Base-by-base conservation (phyloP, 2,888 invertebrate genomes). In the Philaethria dido region DNA sequence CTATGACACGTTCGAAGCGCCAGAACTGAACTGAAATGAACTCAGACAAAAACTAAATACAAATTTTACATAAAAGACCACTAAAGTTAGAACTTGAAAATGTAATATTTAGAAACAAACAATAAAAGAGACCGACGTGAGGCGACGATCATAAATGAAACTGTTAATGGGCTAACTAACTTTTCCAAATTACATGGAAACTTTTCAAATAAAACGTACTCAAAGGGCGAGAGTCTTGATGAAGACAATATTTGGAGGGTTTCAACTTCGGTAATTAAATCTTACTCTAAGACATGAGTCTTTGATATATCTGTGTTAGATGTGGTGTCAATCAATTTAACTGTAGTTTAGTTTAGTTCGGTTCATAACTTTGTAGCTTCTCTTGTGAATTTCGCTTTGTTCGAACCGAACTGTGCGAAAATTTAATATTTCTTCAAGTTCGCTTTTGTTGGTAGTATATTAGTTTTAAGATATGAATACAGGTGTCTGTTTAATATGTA, bases 121-220 rank as follows among this genome's bases (percentile, higher is more conserved):
- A 48, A 59, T 47, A 48, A 57, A 33, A 57, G 5, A 33, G 45
- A 59, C 39, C 64, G 48, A 63, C 62, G 62, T 63, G 69, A 69
- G 69, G 69, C 62, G 66, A 69, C 66, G 80, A 80, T 82, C 82
- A 78, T 75, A 76, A 76, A 74, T 70, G 79, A 78, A 82, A 83
- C 83, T 81, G 83, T 83, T 87, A 86, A 87, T 85, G 81, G 85
- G 83, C 79, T 83, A 83, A 86, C 84, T 79, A 84, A 88, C 83
- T 90, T 89, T 81, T 74, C 75, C 74, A 83, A 89, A 87, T 90
- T 88, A 89, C 83, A 82, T 78, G 78, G 69, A 75, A 91, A 91
- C 85, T 92, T 92, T 89, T 89, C 89, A 81, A 90, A 90, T 92
- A 88, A 90, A 90, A 88, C 84, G 83, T 73, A 80, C 81, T 86